A percentile compares a stretch with the other conserved stretches of the same genome.
Conservation (phyloP, 1,140 invertebrate genomes). For the Achroia grisella region DNA sequence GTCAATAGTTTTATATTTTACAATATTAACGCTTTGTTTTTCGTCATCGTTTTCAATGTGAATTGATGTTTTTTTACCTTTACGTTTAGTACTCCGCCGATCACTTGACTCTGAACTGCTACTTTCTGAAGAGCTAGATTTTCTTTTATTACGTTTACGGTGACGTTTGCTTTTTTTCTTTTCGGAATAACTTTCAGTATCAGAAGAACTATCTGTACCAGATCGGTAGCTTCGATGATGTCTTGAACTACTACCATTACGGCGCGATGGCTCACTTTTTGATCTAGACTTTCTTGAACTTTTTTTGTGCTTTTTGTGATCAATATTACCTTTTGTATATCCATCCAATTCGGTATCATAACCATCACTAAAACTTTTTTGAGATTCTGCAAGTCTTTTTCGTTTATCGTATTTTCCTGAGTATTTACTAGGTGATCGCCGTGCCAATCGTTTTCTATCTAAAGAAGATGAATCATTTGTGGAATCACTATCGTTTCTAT, state of each 20-base stretch:
- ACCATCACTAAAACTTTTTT: conserved; percentile 72
- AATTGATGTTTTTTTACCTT: conserved; percentile 64
- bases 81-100: conserved; percentile 47
- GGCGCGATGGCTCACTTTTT: conserved; percentile 61
- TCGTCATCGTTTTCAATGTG: conserved; percentile 60
- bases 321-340: conserved; percentile 26
- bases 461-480: conserved; percentile 36
- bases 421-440: conserved; percentile 37
- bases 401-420: conserved; percentile 33
- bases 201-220: conserved; percentile 54
- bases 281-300: conserved; percentile 56
- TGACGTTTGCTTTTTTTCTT: conserved; percentile 52
- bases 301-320: conserved; percentile 29
- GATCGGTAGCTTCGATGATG: conserved; percentile 37
- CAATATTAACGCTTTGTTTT: conserved; percentile 64
- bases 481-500: conserved; percentile 35
- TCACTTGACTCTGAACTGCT: conserved; percentile 57
- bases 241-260: conserved; percentile 38
- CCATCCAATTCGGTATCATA: conserved; percentile 62
- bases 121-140: conserved; percentile 40
- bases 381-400: conserved; percentile 41
- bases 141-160: conserved; percentile 48
- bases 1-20: conserved; percentile 54
- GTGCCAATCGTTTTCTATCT: conserved; percentile 30
- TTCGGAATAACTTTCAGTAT: conserved; percentile 40